Conservation (phyloP, 2,113 vertebrate genomes). For the Dascyllus trimaculatus region DNA sequence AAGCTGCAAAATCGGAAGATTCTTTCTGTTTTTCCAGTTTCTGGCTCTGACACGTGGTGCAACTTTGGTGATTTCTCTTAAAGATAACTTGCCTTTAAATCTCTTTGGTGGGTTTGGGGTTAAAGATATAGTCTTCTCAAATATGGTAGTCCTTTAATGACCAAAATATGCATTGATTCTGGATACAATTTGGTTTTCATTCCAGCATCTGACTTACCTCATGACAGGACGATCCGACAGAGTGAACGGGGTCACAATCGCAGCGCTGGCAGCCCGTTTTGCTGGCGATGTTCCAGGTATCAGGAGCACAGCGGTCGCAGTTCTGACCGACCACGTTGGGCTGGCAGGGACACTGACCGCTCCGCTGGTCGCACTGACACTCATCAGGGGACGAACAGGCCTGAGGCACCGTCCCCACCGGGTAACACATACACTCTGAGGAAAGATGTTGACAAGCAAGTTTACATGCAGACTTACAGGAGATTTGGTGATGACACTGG, state of each 20-base stretch:
- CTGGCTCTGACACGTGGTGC: no score
- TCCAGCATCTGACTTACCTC: slow-evolving; percentile 82
- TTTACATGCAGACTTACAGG: no score
- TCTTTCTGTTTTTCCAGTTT: no score
- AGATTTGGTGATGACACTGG: no score
- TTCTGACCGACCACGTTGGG: slow-evolving; percentile 90
- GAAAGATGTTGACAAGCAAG: background rate
- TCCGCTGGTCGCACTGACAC: slow-evolving; percentile 88
- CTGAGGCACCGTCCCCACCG: slow-evolving; percentile 83
- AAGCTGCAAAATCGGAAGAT: no score
- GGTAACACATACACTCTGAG: slow-evolving; percentile 90
- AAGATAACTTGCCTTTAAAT: no score
- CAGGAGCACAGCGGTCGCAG: slow-evolving; percentile 90
- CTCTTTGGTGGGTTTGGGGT: no score
- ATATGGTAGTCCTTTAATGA: no score
- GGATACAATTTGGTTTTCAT: background rate
- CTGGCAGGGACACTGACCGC: slow-evolving; percentile 91
- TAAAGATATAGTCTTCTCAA: no score
- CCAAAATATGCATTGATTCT: background rate
- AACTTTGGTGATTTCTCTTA: no score
- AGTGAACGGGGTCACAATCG: slow-evolving; percentile 86
- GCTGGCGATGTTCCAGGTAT: slow-evolving; percentile 91
- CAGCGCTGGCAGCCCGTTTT: slow-evolving; percentile 89
- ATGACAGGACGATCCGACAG: slow-evolving; percentile 88
- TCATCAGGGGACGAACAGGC: slow-evolving; percentile 82